A percentile compares a stretch with the other conserved stretches of the same genome.
Conservation (phyloP, 2,888 invertebrate species). For the Venustoraphidia nigricollis region DNA sequence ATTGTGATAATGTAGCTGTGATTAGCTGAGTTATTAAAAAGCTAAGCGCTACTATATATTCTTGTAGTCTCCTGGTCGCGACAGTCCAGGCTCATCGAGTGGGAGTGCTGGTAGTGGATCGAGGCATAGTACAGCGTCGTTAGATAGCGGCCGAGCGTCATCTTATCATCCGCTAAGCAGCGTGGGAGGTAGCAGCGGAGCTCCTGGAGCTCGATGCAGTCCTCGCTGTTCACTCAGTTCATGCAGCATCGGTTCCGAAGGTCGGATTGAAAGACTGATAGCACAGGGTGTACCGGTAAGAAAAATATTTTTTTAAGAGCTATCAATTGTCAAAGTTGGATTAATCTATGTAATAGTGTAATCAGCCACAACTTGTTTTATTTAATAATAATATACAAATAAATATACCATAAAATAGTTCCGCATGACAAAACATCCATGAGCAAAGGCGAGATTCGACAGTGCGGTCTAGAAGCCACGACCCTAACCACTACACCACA, state of each 20-base stretch:
- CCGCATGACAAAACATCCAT: too few species aligned
- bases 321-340: too few species aligned
- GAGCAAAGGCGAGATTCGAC: too few species aligned
- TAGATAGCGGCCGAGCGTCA: conserved; percentile 86
- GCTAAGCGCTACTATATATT: background rate
- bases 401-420: too few species aligned
- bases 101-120: conserved; percentile 79
- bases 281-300: conserved; percentile 59
- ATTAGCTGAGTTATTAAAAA: too few species aligned
- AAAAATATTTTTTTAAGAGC: conserved; percentile 6
- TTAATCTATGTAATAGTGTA: too few species aligned
- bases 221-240: conserved; percentile 63
- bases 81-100: conserved; percentile 80
- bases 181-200: conserved; percentile 29
- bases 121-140: conserved; percentile 74
- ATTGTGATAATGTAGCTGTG: too few species aligned
- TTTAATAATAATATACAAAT: too few species aligned
- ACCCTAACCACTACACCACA: too few species aligned
- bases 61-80: conserved; percentile 75
- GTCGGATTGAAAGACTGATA: conserved; percentile 56
- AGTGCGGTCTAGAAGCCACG: too few species aligned
- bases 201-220: conserved; percentile 36
- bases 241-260: conserved; percentile 55
- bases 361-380: too few species aligned
- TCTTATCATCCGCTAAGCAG: conserved; percentile 47